Percentiles rank a stretch among this genome's conserved stretches.
These are phyloP conservation scores for Cyanoliseus patagonus DNA, from an alignment of 2,113 vertebrate species.

Conservation along the genomic window DNA sequence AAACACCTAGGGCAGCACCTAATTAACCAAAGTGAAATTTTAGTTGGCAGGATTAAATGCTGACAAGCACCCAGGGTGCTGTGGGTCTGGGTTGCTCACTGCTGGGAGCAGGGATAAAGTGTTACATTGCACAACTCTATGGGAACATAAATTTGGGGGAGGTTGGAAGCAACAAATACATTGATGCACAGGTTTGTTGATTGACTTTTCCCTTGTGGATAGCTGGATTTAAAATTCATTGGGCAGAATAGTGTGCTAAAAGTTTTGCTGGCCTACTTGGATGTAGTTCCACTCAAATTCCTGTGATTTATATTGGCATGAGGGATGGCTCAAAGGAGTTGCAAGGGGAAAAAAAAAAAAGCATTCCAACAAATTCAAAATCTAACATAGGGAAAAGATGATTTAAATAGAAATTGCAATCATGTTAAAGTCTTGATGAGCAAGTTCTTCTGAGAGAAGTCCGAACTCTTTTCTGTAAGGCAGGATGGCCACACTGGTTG, in stretches of 20 bases:
- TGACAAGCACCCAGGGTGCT: background rate
- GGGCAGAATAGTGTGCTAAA: background rate
- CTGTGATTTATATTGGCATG: background rate
- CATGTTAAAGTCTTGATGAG: background rate
- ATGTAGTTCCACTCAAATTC: background rate
- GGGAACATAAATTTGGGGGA: background rate
- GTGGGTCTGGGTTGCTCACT: background rate
- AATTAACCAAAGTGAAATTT: constrained; percentile 14
- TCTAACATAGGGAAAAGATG: background rate
- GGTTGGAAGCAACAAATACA: background rate
- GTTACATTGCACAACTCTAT: background rate
- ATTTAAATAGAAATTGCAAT: background rate
- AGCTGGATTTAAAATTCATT: background rate
- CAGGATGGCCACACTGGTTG: background rate
- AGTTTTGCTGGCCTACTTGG: background rate
- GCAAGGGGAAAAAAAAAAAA: background rate
- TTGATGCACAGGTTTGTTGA: background rate
- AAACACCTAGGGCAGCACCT: constrained; percentile 13
- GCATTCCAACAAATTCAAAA: background rate
- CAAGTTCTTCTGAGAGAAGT: background rate
- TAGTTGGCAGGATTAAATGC: background rate
- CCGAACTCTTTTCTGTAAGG: background rate
- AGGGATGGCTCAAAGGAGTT: background rate
- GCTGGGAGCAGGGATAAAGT: background rate
- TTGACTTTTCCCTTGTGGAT: background rate